These are phyloP conservation scores for Tragelaphus imberbis DNA, from an alignment of 2,113 vertebrate genomes.

Conservation along the genomic window DNA sequence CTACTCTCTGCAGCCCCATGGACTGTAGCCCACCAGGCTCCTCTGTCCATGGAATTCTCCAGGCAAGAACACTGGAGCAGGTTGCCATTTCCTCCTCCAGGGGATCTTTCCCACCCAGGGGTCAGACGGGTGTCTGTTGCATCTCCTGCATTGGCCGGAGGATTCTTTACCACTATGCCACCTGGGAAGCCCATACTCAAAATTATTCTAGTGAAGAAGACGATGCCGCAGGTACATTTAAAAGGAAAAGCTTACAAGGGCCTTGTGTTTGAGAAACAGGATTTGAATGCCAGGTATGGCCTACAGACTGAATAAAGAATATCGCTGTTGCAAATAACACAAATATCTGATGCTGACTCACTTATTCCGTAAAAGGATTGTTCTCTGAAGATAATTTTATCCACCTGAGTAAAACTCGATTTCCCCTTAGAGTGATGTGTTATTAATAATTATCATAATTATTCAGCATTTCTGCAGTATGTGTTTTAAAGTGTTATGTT, in stretches of 20 bases:
- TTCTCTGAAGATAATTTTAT: conserved; percentile 3
- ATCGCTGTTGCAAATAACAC: neutral
- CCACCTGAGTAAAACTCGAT: neutral
- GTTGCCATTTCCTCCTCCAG: neutral
- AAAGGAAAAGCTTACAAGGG: neutral
- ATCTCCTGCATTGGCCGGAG: neutral
- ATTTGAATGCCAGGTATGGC: conserved; percentile 13
- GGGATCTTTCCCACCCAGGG: neutral
- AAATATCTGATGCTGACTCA: neutral
- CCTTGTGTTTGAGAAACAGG: conserved; percentile 24
- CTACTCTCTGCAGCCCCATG: neutral
- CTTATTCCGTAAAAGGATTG: neutral
- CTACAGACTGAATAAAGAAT: neutral
- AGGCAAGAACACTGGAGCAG: neutral
- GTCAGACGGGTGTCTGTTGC: neutral
- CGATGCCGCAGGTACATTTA: neutral
- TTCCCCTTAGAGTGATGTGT: neutral
- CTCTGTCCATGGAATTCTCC: neutral
- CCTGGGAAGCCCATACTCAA: neutral
- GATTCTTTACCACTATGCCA: neutral
- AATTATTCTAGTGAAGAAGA: neutral
- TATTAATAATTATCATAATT: neutral
- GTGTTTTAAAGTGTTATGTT: conserved; percentile 25
- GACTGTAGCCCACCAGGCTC: neutral
- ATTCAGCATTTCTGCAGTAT: conserved; percentile 19